Conservation (phyloP, 2,888 invertebrate species). For the Drosophila kanekoi region DNA sequence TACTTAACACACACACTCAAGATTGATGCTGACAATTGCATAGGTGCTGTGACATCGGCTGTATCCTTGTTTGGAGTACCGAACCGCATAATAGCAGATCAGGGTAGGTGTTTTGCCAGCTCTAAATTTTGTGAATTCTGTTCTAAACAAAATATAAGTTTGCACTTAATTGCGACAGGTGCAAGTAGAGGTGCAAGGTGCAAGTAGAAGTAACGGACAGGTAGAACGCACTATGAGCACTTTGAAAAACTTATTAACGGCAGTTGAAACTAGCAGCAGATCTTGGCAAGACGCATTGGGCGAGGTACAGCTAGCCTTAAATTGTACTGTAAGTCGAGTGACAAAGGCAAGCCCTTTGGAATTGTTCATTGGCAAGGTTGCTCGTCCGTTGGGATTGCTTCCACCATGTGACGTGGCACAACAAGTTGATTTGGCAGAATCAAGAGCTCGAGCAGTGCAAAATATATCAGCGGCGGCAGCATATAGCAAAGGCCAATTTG, state of each 20-base stretch:
- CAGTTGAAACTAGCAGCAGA: neutral
- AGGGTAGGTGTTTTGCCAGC: slow-evolving; percentile 9
- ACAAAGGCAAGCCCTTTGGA: neutral
- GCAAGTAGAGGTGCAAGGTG: neutral
- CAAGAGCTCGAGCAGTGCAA: too few relatives aligned
- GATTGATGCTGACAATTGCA: slow-evolving; percentile 17
- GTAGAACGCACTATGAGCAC: slow-evolving; percentile 7
- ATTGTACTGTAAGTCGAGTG: too few relatives aligned
- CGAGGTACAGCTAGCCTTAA: too few relatives aligned
- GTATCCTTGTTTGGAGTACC: neutral
- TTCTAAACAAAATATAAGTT: neutral
- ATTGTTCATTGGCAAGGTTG: neutral
- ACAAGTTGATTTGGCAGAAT: slow-evolving; percentile 2
- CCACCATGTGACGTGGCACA: slow-evolving; percentile 1
- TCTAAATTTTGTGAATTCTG: slow-evolving; percentile 7
- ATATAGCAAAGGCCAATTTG: slow-evolving; percentile 1
- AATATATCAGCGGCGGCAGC: neutral
- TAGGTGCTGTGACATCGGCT: slow-evolving; percentile 1
- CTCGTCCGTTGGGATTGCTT: neutral
- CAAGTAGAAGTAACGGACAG: too few relatives aligned
- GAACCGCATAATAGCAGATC: slow-evolving; percentile 10
- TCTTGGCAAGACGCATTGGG: neutral
- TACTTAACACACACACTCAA: slow-evolving; percentile 14
- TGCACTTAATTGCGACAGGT: slow-evolving; percentile 3
- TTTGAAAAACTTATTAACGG: neutral